phyloP scores from a whole-genome alignment of 37 sponge, comb jelly and placozoan genomes.

The Beroe forskalii region DNA sequence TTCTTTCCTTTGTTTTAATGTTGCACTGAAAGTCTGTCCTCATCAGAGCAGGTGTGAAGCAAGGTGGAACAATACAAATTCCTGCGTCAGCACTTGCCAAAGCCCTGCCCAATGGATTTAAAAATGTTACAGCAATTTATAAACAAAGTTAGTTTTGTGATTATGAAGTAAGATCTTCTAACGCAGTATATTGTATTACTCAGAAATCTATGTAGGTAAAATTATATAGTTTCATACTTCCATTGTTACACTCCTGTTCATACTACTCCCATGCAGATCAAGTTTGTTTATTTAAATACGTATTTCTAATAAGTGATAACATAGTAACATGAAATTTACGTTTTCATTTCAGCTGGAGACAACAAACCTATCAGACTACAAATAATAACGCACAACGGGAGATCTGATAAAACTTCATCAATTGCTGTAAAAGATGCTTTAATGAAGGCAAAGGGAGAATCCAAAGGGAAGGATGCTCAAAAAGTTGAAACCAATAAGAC shows the following conservation, averaged over 20 bases:
- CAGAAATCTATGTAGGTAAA: neutral
- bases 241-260: too few species aligned
- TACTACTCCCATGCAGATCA: too few species aligned
- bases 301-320: neutral
- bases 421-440: neutral
- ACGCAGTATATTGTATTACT: neutral
- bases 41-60: neutral
- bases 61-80: slow-evolving; percentile 51
- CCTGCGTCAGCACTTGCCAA: slow-evolving; percentile 60
- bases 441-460: neutral
- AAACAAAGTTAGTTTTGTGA: slow-evolving; percentile 37
- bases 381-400: neutral
- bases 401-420: neutral
- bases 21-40: neutral
- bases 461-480: neutral
- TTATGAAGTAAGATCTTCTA: neutral
- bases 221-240: neutral
- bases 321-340: neutral
- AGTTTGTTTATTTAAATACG: too few species aligned
- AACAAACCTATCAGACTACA: slow-evolving; percentile 60
- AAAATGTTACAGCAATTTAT: slow-evolving; percentile 57
- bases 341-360: slow-evolving; percentile 37
- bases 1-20: neutral
- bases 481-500: neutral
- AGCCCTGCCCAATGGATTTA: slow-evolving; percentile 57